phyloP scores from a whole-genome alignment of 2,113 vertebrate genomes.

The Silurus meridionalis region DNA sequence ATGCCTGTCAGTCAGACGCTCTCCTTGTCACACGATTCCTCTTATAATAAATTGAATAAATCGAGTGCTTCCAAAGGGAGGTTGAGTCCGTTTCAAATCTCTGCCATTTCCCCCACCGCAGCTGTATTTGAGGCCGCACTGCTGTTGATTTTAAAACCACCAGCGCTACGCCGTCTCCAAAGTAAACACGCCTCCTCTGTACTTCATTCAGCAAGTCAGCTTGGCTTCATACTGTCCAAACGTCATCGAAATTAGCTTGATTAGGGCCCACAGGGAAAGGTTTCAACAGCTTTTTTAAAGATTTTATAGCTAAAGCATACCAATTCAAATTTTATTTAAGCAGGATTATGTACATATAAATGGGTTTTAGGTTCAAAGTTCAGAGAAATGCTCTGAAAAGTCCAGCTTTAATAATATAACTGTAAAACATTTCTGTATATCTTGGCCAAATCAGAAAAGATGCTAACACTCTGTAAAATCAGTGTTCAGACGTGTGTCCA shows the following conservation, averaged over 20 bases:
- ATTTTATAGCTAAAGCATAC: neutral
- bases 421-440: neutral
- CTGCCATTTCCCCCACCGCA: neutral
- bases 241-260: slow-evolving; percentile 19
- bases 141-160: slow-evolving; percentile 24
- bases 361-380: slow-evolving; percentile 9
- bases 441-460: neutral
- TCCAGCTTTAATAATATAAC: slow-evolving; percentile 11
- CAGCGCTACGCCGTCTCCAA: slow-evolving; percentile 14
- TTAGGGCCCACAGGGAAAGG: slow-evolving; percentile 13
- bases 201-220: slow-evolving; percentile 25
- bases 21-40: neutral
- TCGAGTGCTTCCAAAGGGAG: slow-evolving; percentile 20
- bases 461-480: neutral
- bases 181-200: slow-evolving; percentile 26
- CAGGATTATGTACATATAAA: neutral
- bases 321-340: slow-evolving; percentile 35
- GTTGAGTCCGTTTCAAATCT: neutral
- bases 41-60: slow-evolving; percentile 10
- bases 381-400: slow-evolving; percentile 11
- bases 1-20: slow-evolving; percentile 7
- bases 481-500: neutral
- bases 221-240: slow-evolving; percentile 9
- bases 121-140: neutral
- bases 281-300: neutral